These are phyloP conservation scores for Acrossocheilus fasciatus DNA, from an alignment of 2,797 vertebrate genomes.

Conservation along the genomic window DNA sequence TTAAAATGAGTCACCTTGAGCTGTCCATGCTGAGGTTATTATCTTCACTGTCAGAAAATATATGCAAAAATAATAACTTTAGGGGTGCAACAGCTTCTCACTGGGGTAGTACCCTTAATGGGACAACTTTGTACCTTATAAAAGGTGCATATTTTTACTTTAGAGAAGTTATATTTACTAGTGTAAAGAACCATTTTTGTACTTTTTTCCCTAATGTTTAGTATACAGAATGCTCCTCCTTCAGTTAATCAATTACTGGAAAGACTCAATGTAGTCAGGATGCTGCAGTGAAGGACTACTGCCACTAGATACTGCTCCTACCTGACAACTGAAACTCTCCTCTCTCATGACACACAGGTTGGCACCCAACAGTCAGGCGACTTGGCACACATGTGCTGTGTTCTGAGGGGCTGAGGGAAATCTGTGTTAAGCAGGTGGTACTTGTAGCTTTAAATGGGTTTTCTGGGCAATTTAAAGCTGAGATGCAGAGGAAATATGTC, in stretches of 20 bases:
- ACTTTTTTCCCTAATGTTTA: background rate
- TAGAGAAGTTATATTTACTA: background rate
- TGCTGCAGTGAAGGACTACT: constrained; percentile 59
- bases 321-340: constrained; percentile 59
- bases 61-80: background rate
- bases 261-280: background rate
- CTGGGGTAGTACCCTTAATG: background rate
- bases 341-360: constrained; percentile 26
- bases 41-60: background rate
- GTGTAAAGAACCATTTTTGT: background rate
- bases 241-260: background rate
- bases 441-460: background rate
- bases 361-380: background rate
- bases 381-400: background rate
- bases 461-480: background rate
- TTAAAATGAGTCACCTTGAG: background rate
- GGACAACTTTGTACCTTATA: background rate
- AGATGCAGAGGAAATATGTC: background rate
- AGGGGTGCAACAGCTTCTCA: background rate
- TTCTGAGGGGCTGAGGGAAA: background rate
- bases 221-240: background rate
- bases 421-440: background rate
- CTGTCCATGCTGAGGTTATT: background rate
- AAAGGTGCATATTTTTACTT: background rate
- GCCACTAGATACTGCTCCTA: constrained; percentile 72